Base-by-base conservation (phyloP, 2,797 vertebrate species). In the Ataeniobius toweri region DNA sequence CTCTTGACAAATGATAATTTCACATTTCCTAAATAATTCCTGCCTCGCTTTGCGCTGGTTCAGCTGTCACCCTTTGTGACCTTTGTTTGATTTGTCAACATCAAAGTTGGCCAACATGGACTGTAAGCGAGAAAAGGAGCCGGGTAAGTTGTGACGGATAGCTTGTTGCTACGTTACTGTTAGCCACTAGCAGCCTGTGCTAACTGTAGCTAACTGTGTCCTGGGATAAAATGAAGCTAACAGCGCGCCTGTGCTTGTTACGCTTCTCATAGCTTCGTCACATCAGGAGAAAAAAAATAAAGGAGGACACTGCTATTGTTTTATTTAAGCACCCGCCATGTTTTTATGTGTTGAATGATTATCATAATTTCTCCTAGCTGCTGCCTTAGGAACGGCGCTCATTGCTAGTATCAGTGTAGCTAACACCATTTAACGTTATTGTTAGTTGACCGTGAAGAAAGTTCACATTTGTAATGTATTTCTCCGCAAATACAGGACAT, bases 51-150 rank as follows among this genome's bases (percentile, higher is more conserved):
- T 6, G 16, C 71, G 55, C 48, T 55, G 39, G 13, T 71, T 74
- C 28, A 80, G 46, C 1, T 36, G 6, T 51, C 69, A 41, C 63
- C 20, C 63, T 78, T 65, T 31, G 24, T 77, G 68, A 26, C 39
- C 5, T 53, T 44, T 78, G 61, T 67, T 41, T 70, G 71, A 44
- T 87, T 80, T 80, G 16, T 9, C 3, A 28, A 31, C 58, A 13
- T 65, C 53, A 81, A 83, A 82, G 83, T 87, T 83, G 39, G 70
- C 65, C 76, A 83, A 51, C 63, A 96, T 96, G 96, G 95, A 96
- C 74, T 88, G 79, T 0, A 96, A 95, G 88, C 94, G 94, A 79
- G 95, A 96, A 22, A 95, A 92, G 74, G 95, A 95, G 9, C 93
- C 94, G 73, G 96, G 96, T 96, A 86, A 94, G 95, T 92, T 88